A percentile compares a stretch with the other conserved stretches of the same genome.
These are phyloP conservation scores for Cheilosia grossa DNA, from an alignment of 2,888 invertebrate species.

Conservation along the genomic window DNA sequence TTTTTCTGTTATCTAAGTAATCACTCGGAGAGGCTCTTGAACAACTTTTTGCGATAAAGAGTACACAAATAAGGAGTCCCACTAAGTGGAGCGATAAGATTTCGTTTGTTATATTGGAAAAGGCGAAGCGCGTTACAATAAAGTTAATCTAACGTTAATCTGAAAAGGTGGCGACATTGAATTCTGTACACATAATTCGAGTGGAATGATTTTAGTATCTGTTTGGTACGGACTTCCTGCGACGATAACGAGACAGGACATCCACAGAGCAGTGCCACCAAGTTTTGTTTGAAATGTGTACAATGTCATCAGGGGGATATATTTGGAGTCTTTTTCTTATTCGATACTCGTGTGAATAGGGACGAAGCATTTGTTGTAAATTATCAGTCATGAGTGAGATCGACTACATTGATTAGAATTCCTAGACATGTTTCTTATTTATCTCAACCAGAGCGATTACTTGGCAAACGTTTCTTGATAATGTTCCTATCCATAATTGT, in stretches of 20 bases:
- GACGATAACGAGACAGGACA: background rate
- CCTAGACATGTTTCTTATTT: background rate
- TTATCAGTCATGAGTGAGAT: background rate
- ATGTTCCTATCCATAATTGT: background rate
- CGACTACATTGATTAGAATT: conserved; percentile 4
- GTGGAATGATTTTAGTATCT: too few relatives aligned
- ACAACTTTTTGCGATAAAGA: background rate
- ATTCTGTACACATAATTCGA: background rate
- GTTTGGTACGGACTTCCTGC: background rate
- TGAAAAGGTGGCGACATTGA: background rate
- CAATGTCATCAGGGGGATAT: background rate
- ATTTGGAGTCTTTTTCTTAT: background rate
- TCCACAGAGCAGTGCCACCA: too few relatives aligned
- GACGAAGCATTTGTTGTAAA: background rate
- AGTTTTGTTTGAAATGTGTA: too few relatives aligned
- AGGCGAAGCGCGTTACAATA: background rate
- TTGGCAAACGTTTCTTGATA: background rate
- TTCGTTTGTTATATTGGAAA: background rate
- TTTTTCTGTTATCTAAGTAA: background rate
- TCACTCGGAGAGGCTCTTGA: background rate
- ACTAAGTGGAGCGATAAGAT: background rate
- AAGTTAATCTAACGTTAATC: background rate
- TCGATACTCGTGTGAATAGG: background rate
- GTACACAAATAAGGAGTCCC: background rate
- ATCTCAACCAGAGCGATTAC: background rate